Conservation (phyloP, 2,888 invertebrate genomes). For the Acronicta psi region DNA sequence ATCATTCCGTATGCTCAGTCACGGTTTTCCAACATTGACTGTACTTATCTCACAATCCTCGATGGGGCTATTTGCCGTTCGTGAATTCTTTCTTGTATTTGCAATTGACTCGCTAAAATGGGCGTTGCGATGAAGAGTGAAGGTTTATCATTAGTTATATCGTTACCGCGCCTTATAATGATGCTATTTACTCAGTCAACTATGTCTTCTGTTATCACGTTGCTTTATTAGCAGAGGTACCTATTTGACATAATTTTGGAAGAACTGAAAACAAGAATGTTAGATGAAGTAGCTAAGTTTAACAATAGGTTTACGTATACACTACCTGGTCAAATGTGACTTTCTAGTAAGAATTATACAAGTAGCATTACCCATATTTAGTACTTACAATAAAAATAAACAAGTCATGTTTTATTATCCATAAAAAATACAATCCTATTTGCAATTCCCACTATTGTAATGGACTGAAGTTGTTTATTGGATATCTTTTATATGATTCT, state of each 20-base stretch:
- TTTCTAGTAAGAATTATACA: background rate
- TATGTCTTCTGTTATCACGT: conserved; percentile 31
- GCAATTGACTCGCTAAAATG: conserved; percentile 67
- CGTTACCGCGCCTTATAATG: conserved; percentile 65
- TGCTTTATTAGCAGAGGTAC: conserved; percentile 9
- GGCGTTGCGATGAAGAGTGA: conserved; percentile 79
- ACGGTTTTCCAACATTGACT: conserved; percentile 23
- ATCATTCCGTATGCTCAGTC: conserved; percentile 34
- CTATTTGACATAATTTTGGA: conserved; percentile 12
- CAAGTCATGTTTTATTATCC: conserved; percentile 3
- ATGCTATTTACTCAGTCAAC: conserved; percentile 52
- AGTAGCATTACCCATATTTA: background rate
- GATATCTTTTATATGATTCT: background rate
- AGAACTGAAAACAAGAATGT: conserved; percentile 9
- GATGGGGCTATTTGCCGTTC: conserved; percentile 12
- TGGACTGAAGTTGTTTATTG: background rate
- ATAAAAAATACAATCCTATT: background rate
- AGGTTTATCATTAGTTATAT: conserved; percentile 75
- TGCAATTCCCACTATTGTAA: conserved; percentile 25
- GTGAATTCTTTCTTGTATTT: conserved; percentile 20
- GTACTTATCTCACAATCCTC: conserved; percentile 10
- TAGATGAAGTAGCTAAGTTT: conserved; percentile 1
- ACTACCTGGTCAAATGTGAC: background rate
- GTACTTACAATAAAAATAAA: conserved; percentile 19
- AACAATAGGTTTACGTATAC: conserved; percentile 11